Conservation (phyloP, 2,113 vertebrate species). For the Scolopax mira region DNA sequence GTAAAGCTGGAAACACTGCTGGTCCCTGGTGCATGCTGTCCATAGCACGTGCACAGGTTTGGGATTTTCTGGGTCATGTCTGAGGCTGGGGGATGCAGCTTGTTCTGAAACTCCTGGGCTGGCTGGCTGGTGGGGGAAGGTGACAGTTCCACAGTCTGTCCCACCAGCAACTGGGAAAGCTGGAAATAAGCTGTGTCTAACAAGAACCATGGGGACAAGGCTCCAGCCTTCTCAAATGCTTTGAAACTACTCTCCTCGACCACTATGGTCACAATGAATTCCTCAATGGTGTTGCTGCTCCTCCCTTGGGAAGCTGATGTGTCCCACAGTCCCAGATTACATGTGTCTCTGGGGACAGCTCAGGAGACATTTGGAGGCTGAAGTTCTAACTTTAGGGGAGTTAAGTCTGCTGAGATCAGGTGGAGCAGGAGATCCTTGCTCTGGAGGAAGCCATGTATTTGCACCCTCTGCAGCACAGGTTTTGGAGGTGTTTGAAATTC, state of each 20-base stretch:
- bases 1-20: rapidly evolving
- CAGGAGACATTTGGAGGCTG: neutral
- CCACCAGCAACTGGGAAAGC: neutral
- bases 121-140: neutral
- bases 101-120: neutral
- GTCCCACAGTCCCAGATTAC: neutral
- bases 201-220: neutral
- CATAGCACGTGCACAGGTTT: rapidly evolving
- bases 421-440: neutral
- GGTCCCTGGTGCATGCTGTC: neutral
- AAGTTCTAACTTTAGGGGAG: neutral
- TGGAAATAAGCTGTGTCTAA: neutral
- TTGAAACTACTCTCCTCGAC: neutral
- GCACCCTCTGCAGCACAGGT: rapidly evolving
- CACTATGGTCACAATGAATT: neutral
- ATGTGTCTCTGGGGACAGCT: neutral
- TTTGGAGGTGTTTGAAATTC: neutral
- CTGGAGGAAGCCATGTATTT: neutral
- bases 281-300: neutral
- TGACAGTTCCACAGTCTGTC: neutral
- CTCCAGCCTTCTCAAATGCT: neutral
- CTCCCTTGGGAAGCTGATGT: neutral
- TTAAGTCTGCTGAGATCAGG: neutral
- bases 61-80: neutral
- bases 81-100: neutral